phyloP scores from a whole-genome alignment of 2,888 invertebrate genomes.

The Deilephila elpenor region DNA sequence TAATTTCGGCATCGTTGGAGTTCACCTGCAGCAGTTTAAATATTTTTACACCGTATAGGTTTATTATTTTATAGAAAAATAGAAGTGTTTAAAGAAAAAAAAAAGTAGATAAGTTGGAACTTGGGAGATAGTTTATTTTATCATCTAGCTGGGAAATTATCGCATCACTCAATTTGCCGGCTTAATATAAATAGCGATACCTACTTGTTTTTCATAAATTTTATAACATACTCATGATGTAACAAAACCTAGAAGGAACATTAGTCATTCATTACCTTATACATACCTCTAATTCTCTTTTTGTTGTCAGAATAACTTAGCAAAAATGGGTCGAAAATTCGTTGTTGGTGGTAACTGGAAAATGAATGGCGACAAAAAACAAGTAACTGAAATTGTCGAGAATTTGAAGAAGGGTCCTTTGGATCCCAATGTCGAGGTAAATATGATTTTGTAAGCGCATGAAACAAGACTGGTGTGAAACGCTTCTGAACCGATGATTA shows the following conservation, averaged over 20 bases:
- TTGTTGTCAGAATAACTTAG: background rate
- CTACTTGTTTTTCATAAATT: background rate
- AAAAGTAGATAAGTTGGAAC: too few species aligned
- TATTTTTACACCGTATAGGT: too few species aligned
- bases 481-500: too few species aligned
- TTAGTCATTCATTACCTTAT: background rate
- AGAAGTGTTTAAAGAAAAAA: too few species aligned
- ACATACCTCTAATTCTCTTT: background rate
- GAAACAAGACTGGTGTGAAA: too few species aligned
- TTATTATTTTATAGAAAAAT: too few species aligned
- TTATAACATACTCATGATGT: background rate
- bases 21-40: too few species aligned
- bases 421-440: constrained; percentile 91
- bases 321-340: constrained; percentile 93
- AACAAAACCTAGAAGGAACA: background rate
- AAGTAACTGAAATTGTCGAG: constrained; percentile 92
- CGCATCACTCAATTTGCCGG: background rate
- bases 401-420: constrained; percentile 90
- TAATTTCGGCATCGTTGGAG: too few species aligned
- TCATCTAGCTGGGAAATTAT: background rate
- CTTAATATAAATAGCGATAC: background rate
- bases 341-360: constrained; percentile 99
- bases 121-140: background rate
- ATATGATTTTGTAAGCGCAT: background rate
- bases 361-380: constrained; percentile 97